phyloP scores from a whole-genome alignment of 1,140 invertebrate species.

The Oryctes rhinoceros region DNA sequence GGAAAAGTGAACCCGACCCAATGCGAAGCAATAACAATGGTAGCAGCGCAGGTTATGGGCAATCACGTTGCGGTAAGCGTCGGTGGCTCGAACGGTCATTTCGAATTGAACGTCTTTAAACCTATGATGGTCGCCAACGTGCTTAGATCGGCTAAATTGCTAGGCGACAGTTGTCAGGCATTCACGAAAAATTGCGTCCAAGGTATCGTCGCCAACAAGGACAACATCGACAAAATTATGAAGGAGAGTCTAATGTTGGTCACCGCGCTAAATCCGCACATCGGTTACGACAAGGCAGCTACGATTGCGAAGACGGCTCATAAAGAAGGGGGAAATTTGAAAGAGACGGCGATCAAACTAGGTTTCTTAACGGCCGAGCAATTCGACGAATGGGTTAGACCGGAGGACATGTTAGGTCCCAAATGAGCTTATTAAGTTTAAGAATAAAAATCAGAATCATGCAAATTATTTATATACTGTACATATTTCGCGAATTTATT shows the following conservation, averaged over 20 bases:
- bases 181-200: conserved; percentile 75
- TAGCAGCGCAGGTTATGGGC: conserved; percentile 78
- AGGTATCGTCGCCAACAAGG: conserved; percentile 71
- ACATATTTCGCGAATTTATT: conserved; percentile 12
- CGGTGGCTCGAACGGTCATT: conserved; percentile 58
- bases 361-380: conserved; percentile 74
- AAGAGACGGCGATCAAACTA: conserved; percentile 69
- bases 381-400: conserved; percentile 81
- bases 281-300: conserved; percentile 93
- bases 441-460: neutral
- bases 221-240: conserved; percentile 76
- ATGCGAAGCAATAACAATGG: conserved; percentile 81
- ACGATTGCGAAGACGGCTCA: conserved; percentile 83
- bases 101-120: conserved; percentile 82
- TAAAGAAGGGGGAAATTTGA: conserved; percentile 71
- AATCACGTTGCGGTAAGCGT: conserved; percentile 77
- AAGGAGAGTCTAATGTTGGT: conserved; percentile 98
- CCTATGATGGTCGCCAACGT: conserved; percentile 78
- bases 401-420: conserved; percentile 82
- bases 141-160: conserved; percentile 70
- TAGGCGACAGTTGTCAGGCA: conserved; percentile 69
- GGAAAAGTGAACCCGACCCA: conserved; percentile 83
- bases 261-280: conserved; percentile 77
- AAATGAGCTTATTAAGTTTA: conserved; percentile 44
- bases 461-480: conserved; percentile 20